Percentiles rank a stretch among this genome's conserved stretches.
Conservation (phyloP, 2,797 vertebrate species). For the Tokudaia muenninki region DNA sequence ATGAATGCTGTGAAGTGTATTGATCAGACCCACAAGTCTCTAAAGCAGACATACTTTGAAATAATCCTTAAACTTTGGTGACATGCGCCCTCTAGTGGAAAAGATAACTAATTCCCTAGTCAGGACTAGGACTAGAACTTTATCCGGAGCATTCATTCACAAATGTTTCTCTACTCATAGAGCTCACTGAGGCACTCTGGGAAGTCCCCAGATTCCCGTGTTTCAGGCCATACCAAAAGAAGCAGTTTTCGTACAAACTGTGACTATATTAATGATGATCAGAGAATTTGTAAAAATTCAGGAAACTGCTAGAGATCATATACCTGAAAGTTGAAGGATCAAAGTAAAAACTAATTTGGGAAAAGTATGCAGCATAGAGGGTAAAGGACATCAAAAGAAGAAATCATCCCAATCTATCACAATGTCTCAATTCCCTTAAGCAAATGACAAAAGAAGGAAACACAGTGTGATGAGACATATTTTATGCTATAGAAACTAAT, state of each 20-base stretch:
- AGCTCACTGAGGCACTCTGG: neutral
- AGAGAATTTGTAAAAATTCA: constrained; percentile 30
- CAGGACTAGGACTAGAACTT: too few relatives aligned
- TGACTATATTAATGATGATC: neutral
- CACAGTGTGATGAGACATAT: neutral
- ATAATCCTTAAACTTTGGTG: neutral
- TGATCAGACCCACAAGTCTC: neutral
- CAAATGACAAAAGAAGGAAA: neutral
- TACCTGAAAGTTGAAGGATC: neutral
- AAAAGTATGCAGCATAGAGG: neutral
- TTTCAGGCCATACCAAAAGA: constrained; percentile 14
- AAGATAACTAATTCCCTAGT: neutral
- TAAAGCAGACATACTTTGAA: neutral
- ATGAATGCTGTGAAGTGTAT: neutral
- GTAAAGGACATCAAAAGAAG: neutral
- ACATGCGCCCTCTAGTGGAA: constrained; percentile 68
- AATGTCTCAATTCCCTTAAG: neutral
- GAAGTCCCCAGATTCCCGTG: neutral
- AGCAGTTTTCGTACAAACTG: neutral
- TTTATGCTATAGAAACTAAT: neutral
- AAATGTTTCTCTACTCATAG: neutral
- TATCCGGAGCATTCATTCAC: neutral
- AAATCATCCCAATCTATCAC: neutral
- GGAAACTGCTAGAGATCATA: neutral
- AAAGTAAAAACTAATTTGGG: neutral